Evolutionary conservation across 2,113 vertebrate genomes (phyloP), one percentile per base, ranked within the genome.

Genomic region (Uria aalge): DNA sequence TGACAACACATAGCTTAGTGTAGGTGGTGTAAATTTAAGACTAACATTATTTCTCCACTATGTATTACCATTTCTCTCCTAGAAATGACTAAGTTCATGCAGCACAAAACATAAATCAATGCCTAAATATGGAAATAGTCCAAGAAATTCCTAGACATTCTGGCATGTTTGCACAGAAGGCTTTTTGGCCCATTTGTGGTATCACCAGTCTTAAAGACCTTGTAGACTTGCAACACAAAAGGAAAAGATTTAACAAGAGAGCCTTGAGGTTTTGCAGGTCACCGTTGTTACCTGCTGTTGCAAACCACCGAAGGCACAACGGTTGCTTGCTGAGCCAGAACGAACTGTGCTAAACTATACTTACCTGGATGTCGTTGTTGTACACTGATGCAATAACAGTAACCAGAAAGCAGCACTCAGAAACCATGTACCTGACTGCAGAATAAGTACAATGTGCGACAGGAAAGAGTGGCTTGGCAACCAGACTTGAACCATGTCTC

Each of bases 141-240:
- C 48, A 53, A 76, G 30, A 82, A 91, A 94, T 64, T 38, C 47
- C 77, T 69, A 38, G 18, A 26, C 23, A 36, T 76, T 66, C 36
- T 23, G 34, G 20, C 16, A 64, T 15, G 15, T 66, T n/a, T 45
- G 5, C 0, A 0, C 15, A 57, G 71, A 50, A 79, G 6, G 34
- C 9, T 80, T 55, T 55, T 89, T 77, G 78, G 45, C 27, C 19
- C 19, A 3, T 57, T 59, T 74, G 16, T 69, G 22, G 9, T 64
- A 15, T 34, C 56, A 69, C 21, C 26, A 52, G 26, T 60, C 27
- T 55, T 17, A 63, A 74, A 55, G 53, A 85, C 14, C 9, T 45
- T 57, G 8, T 40, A 43, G 57, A 32, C 14, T 36, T 79, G 22
- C 29, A 80, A 27, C 6, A 57, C 9, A 57, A 62, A 83, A 68